phyloP scores from a whole-genome alignment of 1,140 invertebrate genomes.

The Drosophila equinoxialis region DNA sequence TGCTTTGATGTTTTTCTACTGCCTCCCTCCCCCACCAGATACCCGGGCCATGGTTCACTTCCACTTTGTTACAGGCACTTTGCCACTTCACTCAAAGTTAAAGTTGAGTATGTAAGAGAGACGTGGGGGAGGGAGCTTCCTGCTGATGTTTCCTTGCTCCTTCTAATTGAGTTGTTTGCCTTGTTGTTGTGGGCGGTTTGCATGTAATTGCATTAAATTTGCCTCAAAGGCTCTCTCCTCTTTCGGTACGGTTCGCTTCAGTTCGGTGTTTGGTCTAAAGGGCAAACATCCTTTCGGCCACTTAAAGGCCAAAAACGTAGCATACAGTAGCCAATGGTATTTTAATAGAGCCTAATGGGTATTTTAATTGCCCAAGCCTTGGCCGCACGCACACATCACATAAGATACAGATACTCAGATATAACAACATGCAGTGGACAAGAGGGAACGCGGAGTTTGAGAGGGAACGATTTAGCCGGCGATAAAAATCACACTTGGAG shows the following conservation, averaged over 20 bases:
- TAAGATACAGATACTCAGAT: conserved; percentile 22
- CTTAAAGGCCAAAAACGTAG: conserved; percentile 39
- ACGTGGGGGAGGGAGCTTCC: neutral
- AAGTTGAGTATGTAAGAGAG: neutral
- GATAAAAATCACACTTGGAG: conserved; percentile 45
- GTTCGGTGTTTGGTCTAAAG: conserved; percentile 12
- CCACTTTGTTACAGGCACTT: conserved; percentile 2
- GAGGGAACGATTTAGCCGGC: neutral
- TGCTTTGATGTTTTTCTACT: conserved; percentile 4
- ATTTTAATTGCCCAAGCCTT: conserved; percentile 52
- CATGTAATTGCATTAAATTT: conserved; percentile 60
- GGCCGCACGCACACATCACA: neutral
- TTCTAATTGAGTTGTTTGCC: conserved; percentile 59
- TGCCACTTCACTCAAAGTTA: neutral
- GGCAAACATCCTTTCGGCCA: conserved; percentile 27
- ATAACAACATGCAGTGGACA: neutral
- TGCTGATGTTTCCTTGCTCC: conserved; percentile 4
- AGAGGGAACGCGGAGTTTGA: neutral
- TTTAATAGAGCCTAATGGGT: conserved; percentile 66
- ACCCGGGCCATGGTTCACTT: neutral
- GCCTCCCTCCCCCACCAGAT: neutral
- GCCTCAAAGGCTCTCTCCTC: conserved; percentile 32
- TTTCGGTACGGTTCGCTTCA: too few relatives aligned
- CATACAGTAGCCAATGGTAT: conserved; percentile 48
- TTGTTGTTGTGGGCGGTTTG: conserved; percentile 32